Evolutionary conservation across 1,140 invertebrate species (phyloP).

Genomic region (Pissodes strobi): DNA sequence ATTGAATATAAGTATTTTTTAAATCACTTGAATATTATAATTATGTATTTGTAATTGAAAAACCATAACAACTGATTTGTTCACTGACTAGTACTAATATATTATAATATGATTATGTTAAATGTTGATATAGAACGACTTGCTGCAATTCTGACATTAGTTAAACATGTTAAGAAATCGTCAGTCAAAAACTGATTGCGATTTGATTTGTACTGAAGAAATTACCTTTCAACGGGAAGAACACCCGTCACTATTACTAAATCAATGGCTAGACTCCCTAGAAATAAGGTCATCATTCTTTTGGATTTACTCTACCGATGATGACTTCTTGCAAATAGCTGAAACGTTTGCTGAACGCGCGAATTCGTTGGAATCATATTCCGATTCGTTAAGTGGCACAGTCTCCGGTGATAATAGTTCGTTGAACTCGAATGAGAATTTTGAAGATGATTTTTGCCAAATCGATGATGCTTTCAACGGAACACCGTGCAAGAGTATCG

Average conservation of each 20-base stretch:
- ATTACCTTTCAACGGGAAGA: slow-evolving; percentile 10
- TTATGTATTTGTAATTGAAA: too few species aligned
- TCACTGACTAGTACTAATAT: too few species aligned
- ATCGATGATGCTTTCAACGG: slow-evolving; percentile 30
- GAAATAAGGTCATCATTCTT: slow-evolving; percentile 48
- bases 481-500: slow-evolving; percentile 49
- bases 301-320: slow-evolving; percentile 48
- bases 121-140: too few species aligned
- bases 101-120: too few species aligned
- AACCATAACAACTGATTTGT: too few species aligned
- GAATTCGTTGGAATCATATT: slow-evolving; percentile 44
- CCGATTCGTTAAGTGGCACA: slow-evolving; percentile 36
- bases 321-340: slow-evolving; percentile 13
- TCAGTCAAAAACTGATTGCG: not conserved
- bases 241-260: slow-evolving; percentile 27
- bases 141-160: too few species aligned
- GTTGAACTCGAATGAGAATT: slow-evolving; percentile 23
- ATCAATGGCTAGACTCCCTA: slow-evolving; percentile 50
- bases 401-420: slow-evolving; percentile 18
- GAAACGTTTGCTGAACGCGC: slow-evolving; percentile 35
- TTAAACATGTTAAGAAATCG: not conserved
- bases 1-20: too few species aligned
- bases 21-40: too few species aligned
- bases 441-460: slow-evolving; percentile 24
- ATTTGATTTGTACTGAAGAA: not conserved